phyloP scores from a whole-genome alignment of 1,140 invertebrate genomes.

The Pseudoatta argentina region DNA sequence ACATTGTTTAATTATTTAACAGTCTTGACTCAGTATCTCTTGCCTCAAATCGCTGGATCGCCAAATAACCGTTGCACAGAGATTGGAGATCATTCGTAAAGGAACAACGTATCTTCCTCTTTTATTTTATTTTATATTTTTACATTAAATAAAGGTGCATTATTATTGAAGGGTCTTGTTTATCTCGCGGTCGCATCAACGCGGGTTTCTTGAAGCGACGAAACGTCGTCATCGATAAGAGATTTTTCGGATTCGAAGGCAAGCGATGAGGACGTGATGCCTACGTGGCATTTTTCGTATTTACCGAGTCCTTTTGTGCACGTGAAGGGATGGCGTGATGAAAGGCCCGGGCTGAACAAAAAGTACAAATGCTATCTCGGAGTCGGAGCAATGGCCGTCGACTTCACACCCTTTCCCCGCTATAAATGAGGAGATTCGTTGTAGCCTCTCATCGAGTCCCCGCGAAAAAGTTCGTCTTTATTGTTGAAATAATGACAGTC shows the following conservation, averaged over 20 bases:
- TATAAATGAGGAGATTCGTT: slow-evolving; percentile 49
- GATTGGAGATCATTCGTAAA: background rate
- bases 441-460: slow-evolving; percentile 27
- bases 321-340: slow-evolving; percentile 51
- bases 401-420: slow-evolving; percentile 27
- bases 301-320: slow-evolving; percentile 56
- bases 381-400: slow-evolving; percentile 53
- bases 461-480: slow-evolving; percentile 24
- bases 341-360: slow-evolving; percentile 42
- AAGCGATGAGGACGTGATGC: slow-evolving; percentile 13
- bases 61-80: background rate
- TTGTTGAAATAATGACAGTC: slow-evolving; percentile 48
- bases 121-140: background rate
- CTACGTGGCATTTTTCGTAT: slow-evolving; percentile 56
- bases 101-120: slow-evolving; percentile 11
- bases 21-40: background rate
- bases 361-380: slow-evolving; percentile 54
- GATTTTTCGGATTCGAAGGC: slow-evolving; percentile 47
- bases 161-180: background rate
- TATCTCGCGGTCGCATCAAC: slow-evolving; percentile 1
- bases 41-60: background rate
- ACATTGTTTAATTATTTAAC: slow-evolving; percentile 31
- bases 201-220: background rate
- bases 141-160: background rate
- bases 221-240: slow-evolving; percentile 38